These are phyloP conservation scores for Spatulosminthurus flaviceps DNA, from an alignment of 2,888 invertebrate species.

Conservation along the genomic window DNA sequence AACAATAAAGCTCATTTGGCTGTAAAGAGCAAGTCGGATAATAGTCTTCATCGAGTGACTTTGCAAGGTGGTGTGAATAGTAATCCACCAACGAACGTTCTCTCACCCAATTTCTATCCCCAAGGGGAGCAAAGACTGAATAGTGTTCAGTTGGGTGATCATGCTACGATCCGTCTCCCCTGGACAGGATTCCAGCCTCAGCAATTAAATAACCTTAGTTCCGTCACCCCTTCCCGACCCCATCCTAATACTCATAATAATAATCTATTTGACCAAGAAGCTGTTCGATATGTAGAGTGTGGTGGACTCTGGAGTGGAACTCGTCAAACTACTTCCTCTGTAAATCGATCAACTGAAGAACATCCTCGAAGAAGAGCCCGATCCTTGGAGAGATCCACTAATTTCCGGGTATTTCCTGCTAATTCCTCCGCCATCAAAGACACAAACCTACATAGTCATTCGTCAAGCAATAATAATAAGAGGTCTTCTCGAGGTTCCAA, in stretches of 20 bases:
- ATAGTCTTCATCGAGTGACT: constrained; percentile 63
- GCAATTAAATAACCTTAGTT: constrained; percentile 59
- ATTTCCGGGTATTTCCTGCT: constrained; percentile 52
- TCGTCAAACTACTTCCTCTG: not conserved
- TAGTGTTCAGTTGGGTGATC: constrained; percentile 63
- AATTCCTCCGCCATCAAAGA: not conserved
- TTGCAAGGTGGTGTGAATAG: constrained; percentile 22
- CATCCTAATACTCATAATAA: constrained; percentile 61
- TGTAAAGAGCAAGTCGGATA: constrained; percentile 64
- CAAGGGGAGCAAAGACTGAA: constrained; percentile 58
- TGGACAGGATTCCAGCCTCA: constrained; percentile 61
- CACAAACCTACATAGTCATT: not conserved
- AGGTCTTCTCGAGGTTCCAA: constrained; percentile 24
- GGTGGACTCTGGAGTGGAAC: constrained; percentile 42
- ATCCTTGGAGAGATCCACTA: constrained; percentile 54
- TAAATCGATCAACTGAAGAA: no score
- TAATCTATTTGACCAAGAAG: constrained; percentile 50
- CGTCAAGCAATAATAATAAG: not conserved
- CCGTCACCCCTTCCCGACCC: constrained; percentile 50
- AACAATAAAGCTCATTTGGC: constrained; percentile 50
- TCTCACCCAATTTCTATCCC: constrained; percentile 45
- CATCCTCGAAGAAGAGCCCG: constrained; percentile 49
- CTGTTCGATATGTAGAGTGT: constrained; percentile 60
- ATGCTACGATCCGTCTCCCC: constrained; percentile 62
- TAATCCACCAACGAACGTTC: constrained; percentile 20